Evolutionary conservation across 2,888 invertebrate genomes (phyloP), one percentile per base, ranked within the genome.

Genomic region (Fragum fragum): DNA sequence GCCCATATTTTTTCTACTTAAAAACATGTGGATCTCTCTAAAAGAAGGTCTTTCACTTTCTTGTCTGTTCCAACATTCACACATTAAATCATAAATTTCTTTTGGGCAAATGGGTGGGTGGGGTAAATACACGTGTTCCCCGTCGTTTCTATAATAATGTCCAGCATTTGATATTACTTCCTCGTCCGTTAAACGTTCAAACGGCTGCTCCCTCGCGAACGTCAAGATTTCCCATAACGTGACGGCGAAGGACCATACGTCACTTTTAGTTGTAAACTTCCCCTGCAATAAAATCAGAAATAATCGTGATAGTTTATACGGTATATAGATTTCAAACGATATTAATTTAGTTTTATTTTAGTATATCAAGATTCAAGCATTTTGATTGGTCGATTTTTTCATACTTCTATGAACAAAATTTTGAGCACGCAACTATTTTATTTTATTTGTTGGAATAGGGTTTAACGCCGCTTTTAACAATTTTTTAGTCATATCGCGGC

Each of bases 161-260:
- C 97, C 96, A 74, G 98, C 95, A 94, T 97, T 97, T 90, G 97
- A 97, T 86, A 98, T 96, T 68, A 98, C 97, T 95, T 97, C 96
- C 73, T 96, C 96, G 93, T 98, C 97, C 14, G 96, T 96, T 86
- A 97, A 93, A 78, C 96, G 96, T 76, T 97, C 96, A 94, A 96
- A 98, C 0, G 98, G 98, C 80, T 96, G 96, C 71, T 97, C 96
- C 63, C 97, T 95, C 88, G 97, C 97, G 76, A 97, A 95, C 18
- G 97, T 97, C 91, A 97, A 95, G 79, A 98, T 96, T 95, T 98
- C 98, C 96, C 98, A 97, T 63, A 98, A 95, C 0, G 97, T 97
- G 28, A 98, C 97, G 0, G 97, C 98, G 94, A 97, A 98, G 18
- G 98, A 96, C 98, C 98, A 98, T 0, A 98, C 97, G 94, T 98